Percentiles rank a stretch among this genome's conserved stretches.
Evolutionary conservation across 1,140 invertebrate genomes (phyloP).

Genomic region (Leucophenga varia): DNA sequence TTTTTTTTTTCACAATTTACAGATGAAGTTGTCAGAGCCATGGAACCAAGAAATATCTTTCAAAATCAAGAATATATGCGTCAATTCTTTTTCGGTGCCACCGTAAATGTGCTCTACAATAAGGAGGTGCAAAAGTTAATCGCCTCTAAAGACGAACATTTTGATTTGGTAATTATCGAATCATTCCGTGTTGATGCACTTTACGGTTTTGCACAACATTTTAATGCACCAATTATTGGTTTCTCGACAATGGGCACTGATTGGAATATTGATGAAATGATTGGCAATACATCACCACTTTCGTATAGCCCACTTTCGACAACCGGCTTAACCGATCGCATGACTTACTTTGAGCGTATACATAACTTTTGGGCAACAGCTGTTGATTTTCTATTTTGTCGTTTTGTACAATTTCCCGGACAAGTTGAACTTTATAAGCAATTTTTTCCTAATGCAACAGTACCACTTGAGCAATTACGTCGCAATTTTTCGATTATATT

Average conservation of each 20-base stretch:
- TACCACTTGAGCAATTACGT: neutral
- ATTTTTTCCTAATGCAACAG: slow-evolving; percentile 5
- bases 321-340: slow-evolving; percentile 26
- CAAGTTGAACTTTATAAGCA: slow-evolving; percentile 3
- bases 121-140: slow-evolving; percentile 11
- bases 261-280: slow-evolving; percentile 12
- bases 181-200: slow-evolving; percentile 14
- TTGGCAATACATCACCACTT: slow-evolving; percentile 17
- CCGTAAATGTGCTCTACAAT: neutral
- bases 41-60: no score
- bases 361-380: slow-evolving; percentile 46
- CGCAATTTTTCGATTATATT: slow-evolving; percentile 11
- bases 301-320: slow-evolving; percentile 39
- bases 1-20: neutral
- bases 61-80: slow-evolving; percentile 6
- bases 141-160: slow-evolving; percentile 4
- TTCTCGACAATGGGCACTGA: slow-evolving; percentile 16
- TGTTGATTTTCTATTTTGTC: slow-evolving; percentile 1
- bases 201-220: slow-evolving; percentile 17
- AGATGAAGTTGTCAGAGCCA: slow-evolving; percentile 35
- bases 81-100: neutral
- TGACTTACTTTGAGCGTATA: slow-evolving; percentile 50
- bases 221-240: slow-evolving; percentile 24
- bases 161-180: slow-evolving; percentile 28
- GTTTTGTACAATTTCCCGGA: slow-evolving; percentile 2